Percentiles rank a stretch among this genome's conserved stretches.
Conservation (phyloP, 2,888 invertebrate species). For the Drosophila borealis region DNA sequence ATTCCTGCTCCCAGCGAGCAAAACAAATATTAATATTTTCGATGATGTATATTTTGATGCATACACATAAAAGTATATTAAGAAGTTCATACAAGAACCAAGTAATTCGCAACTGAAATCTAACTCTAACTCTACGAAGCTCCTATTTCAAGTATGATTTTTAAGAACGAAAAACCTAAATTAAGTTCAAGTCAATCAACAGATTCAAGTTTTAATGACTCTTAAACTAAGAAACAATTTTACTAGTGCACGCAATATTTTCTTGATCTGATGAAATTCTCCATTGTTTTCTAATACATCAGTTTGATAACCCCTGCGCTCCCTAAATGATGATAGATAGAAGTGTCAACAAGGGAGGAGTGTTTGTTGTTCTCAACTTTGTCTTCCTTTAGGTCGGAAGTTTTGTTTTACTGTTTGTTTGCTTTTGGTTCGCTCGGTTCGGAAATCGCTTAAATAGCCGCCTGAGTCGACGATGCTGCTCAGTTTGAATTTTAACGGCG, state of each 20-base stretch:
- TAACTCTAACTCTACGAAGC: no score
- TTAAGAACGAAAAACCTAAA: no score
- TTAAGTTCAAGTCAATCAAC: no score
- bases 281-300: not conserved
- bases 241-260: slow-evolving; percentile 19
- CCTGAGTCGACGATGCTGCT: slow-evolving; percentile 34
- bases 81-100: no score
- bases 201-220: no score
- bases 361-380: slow-evolving; percentile 13
- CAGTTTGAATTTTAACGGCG: slow-evolving; percentile 59
- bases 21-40: not conserved
- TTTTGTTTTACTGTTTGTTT: slow-evolving; percentile 7
- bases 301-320: slow-evolving; percentile 8
- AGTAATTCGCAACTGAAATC: no score
- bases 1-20: not conserved
- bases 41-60: not conserved
- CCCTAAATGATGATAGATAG: slow-evolving; percentile 15
- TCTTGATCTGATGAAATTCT: slow-evolving; percentile 27
- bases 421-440: slow-evolving; percentile 18
- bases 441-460: slow-evolving; percentile 56
- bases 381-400: slow-evolving; percentile 1
- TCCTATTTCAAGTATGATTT: no score
- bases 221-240: not conserved
- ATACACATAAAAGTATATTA: no score
- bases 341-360: slow-evolving; percentile 12